A percentile compares a stretch with the other conserved stretches of the same genome.
These are phyloP conservation scores for Loris lydekkerianus DNA, from an alignment of 2,797 vertebrate species.

Conservation along the genomic window DNA sequence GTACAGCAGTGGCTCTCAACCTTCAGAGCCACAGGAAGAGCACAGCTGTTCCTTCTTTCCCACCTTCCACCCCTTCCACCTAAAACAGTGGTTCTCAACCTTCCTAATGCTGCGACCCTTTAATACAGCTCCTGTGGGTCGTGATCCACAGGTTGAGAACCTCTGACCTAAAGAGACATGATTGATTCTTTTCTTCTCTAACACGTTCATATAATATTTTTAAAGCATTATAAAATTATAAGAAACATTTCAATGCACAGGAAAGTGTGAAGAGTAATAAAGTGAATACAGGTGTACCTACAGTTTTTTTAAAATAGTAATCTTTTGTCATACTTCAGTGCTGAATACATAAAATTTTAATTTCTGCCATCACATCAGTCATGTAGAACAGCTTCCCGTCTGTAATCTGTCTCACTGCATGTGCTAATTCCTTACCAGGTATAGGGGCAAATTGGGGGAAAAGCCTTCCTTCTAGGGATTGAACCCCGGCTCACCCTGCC, in stretches of 20 bases:
- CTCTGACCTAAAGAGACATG: background rate
- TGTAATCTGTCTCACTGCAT: background rate
- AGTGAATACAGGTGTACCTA: background rate
- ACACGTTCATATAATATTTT: background rate
- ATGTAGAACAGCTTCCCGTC: background rate
- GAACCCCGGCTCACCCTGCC: background rate
- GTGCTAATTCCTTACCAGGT: background rate
- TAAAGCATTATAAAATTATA: background rate
- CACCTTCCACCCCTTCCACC: no score
- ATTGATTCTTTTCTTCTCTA: background rate
- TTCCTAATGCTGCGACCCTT: no score
- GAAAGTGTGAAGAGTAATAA: background rate
- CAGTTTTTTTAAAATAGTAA: slow-evolving; percentile 41
- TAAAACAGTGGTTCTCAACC: no score
- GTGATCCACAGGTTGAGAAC: no score
- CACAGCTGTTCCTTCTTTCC: background rate
- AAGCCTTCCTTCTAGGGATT: background rate
- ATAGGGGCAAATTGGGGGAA: fast-evolving
- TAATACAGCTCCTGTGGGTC: no score
- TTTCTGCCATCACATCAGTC: background rate
- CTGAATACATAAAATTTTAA: slow-evolving; percentile 27
- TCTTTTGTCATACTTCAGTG: slow-evolving; percentile 32
- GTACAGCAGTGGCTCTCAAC: background rate
- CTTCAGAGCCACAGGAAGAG: background rate
- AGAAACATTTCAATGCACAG: background rate